Conservation (phyloP, 2,888 invertebrate species). For the Lochmaea capreae region DNA sequence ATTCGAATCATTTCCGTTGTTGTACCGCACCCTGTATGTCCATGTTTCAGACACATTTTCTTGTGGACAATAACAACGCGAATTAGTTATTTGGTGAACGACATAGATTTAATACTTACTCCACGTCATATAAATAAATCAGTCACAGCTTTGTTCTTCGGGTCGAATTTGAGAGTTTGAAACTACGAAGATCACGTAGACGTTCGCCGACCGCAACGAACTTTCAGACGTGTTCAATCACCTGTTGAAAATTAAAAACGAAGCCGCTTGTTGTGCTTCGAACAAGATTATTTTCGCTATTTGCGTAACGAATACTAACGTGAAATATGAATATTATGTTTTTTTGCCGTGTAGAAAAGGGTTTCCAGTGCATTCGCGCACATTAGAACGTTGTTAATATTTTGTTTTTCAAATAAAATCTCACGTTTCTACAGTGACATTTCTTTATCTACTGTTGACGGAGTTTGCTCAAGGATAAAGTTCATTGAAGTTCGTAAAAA, state of each 20-base stretch:
- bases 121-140: neutral
- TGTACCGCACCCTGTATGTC: too few relatives aligned
- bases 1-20: too few relatives aligned
- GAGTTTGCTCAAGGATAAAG: too few relatives aligned
- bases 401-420: neutral
- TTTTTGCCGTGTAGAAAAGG: neutral
- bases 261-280: neutral
- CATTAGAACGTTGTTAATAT: neutral
- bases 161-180: neutral
- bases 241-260: conserved; percentile 21
- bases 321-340: conserved; percentile 7
- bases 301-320: neutral
- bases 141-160: neutral
- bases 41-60: too few relatives aligned
- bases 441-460: too few relatives aligned
- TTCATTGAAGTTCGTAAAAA: too few relatives aligned
- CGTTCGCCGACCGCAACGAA: neutral
- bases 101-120: neutral
- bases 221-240: conserved; percentile 17
- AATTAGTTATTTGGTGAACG: neutral
- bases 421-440: too few relatives aligned
- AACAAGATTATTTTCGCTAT: neutral
- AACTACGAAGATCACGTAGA: neutral
- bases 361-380: neutral
- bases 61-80: too few relatives aligned